Evolutionary conservation across 2,888 invertebrate species (phyloP).

Genomic region (Endotricha flammealis): DNA sequence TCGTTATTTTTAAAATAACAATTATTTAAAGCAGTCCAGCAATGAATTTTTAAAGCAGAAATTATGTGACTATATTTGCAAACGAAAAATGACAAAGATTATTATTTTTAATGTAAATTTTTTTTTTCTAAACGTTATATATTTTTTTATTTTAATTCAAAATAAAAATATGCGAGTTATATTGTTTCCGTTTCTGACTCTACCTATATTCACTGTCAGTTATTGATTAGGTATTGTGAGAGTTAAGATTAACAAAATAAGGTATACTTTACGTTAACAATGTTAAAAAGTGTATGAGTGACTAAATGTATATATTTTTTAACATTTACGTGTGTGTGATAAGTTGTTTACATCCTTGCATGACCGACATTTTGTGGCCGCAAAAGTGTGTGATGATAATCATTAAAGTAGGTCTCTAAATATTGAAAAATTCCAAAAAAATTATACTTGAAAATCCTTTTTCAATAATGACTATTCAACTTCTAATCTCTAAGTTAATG

Average conservation of each 20-base stretch:
- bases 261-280: not conserved
- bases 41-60: no score
- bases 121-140: no score
- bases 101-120: no score
- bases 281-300: conserved; percentile 1
- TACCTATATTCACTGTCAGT: conserved; percentile 5
- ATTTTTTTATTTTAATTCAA: no score
- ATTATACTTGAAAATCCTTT: not conserved
- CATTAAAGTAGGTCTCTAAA: conserved; percentile 11
- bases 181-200: conserved; percentile 10
- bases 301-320: conserved; percentile 7
- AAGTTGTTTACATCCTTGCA: conserved; percentile 41
- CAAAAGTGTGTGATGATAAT: conserved; percentile 18
- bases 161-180: no score
- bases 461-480: not conserved
- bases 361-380: conserved; percentile 38
- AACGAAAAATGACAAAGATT: no score
- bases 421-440: no score
- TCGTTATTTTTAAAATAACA: no score
- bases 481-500: not conserved
- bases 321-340: conserved; percentile 15
- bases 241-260: not conserved
- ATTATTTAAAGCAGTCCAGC: no score
- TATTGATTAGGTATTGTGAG: conserved; percentile 5
- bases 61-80: no score